A percentile compares a stretch with the other conserved stretches of the same genome.
Conservation (phyloP, 2,113 vertebrate genomes). For the Grus americana region DNA sequence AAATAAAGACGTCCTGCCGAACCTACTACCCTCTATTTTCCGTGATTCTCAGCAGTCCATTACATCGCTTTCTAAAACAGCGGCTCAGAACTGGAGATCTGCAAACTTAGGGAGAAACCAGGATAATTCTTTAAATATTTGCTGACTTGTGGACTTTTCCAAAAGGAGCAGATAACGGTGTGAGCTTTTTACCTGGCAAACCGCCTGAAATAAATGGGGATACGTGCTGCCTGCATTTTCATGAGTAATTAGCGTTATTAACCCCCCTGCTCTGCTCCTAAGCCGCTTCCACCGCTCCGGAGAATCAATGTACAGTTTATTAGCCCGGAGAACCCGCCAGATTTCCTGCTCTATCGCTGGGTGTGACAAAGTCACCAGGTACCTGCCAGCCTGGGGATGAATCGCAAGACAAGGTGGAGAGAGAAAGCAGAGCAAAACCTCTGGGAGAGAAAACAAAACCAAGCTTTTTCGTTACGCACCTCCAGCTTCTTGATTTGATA, state of each 20-base stretch:
- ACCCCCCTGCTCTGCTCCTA: slow-evolving; percentile 1
- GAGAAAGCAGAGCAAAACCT: background rate
- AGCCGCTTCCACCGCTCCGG: background rate
- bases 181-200: slow-evolving; percentile 1
- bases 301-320: background rate
- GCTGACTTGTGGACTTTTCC: background rate
- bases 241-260: slow-evolving; percentile 26
- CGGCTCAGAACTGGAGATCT: background rate
- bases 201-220: background rate
- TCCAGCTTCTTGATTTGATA: background rate
- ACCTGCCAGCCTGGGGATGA: background rate
- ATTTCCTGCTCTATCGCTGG: background rate
- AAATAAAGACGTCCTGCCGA: background rate
- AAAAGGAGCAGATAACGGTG: background rate
- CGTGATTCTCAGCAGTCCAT: background rate
- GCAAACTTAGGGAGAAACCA: background rate
- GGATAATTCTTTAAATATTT: background rate
- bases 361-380: background rate
- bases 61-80: background rate
- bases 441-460: background rate
- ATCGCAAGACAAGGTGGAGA: background rate
- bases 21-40: background rate
- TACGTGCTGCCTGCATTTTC: background rate
- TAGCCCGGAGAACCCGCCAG: background rate
- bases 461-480: fast-evolving